Conservation (phyloP, 2,888 invertebrate genomes). For the Lydus trimaculatus region DNA sequence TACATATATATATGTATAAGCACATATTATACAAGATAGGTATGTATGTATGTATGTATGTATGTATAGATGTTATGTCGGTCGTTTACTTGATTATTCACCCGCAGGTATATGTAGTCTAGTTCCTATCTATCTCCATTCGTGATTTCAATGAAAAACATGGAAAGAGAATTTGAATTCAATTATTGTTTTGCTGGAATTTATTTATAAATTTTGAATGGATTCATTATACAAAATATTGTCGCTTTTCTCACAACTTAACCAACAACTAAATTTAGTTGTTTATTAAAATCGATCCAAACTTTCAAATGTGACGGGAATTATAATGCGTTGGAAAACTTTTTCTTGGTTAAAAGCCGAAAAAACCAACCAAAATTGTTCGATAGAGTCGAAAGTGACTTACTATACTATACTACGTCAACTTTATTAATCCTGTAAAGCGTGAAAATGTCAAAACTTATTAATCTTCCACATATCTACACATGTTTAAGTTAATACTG, state of each 20-base stretch:
- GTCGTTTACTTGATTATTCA: conserved; percentile 2
- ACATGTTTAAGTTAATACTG: background rate
- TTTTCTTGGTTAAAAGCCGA: background rate
- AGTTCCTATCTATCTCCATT: background rate
- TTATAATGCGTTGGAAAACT: background rate
- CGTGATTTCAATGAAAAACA: background rate
- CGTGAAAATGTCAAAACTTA: conserved; percentile 4
- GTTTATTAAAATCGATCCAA: background rate
- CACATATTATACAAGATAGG: background rate
- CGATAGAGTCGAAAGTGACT: background rate
- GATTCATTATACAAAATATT: background rate
- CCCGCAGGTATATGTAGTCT: background rate
- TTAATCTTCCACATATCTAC: background rate
- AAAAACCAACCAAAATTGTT: background rate
- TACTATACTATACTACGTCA: background rate
- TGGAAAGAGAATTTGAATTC: no score
- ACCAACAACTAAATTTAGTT: background rate
- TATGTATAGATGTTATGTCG: background rate
- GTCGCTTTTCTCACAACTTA: no score
- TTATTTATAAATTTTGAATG: no score
- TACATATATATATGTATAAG: no score
- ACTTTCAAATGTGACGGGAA: background rate
- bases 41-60: background rate
- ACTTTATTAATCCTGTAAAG: conserved; percentile 4
- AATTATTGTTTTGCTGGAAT: no score